Conservation (phyloP, 30 jellyfish, hydroid and myxozoan genomes). For the Nemopilema nomurai region DNA sequence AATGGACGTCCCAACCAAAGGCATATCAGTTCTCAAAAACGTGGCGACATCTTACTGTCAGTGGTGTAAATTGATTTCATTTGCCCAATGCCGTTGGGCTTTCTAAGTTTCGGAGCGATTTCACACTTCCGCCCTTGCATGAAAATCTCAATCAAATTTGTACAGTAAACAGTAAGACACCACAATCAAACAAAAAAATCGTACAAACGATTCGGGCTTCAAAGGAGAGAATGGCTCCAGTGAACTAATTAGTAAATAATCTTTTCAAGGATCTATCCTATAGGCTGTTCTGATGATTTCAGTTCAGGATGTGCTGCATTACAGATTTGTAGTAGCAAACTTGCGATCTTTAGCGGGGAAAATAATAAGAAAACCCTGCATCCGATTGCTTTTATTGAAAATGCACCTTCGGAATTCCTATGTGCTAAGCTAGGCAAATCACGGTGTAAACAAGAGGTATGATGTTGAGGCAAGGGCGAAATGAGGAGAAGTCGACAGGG, state of each 20-base stretch:
- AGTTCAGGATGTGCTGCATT: no score
- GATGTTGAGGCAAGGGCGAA: not conserved
- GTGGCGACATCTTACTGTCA: not conserved
- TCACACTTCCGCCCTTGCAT: not conserved
- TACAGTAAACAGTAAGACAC: not conserved
- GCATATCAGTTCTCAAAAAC: no score
- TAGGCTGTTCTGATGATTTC: no score
- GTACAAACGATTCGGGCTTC: no score
- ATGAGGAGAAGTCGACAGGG: not conserved
- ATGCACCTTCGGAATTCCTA: not conserved
- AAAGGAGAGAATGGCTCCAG: no score
- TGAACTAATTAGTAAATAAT: no score
- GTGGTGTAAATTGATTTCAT: not conserved
- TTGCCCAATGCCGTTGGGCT: not conserved
- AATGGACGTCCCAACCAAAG: no score
- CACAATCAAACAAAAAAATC: not conserved
- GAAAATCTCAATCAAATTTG: not conserved
- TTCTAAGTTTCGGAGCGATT: not conserved
- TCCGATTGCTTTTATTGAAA: not conserved
- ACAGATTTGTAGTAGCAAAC: no score
- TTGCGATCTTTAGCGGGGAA: no score
- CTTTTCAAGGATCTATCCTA: no score
- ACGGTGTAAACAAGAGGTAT: not conserved
- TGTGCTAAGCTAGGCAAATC: not conserved
- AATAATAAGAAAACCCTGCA: not conserved